Evolutionary conservation across 2,113 vertebrate genomes (phyloP).

Genomic region (Zapornia atra): DNA sequence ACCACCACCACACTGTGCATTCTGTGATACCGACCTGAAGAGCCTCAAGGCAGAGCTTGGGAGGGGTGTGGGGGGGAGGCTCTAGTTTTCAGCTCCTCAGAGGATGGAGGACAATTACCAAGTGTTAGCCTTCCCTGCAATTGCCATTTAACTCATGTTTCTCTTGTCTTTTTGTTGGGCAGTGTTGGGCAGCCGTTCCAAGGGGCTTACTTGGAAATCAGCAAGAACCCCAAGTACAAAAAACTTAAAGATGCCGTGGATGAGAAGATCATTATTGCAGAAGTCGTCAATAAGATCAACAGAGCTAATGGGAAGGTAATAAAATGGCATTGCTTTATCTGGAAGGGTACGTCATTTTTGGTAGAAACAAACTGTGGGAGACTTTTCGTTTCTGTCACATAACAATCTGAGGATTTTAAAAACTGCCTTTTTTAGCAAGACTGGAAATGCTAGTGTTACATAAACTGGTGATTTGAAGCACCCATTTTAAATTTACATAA

Average conservation of each 20-base stretch:
- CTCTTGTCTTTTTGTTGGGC: not conserved
- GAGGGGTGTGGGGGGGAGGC: no score
- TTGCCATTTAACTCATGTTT: accelerated
- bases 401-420: not conserved
- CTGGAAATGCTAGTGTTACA: not conserved
- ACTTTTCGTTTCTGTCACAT: not conserved
- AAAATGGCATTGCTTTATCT: not conserved
- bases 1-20: no score
- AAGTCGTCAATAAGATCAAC: conserved; percentile 97
- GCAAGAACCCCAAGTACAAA: conserved; percentile 96
- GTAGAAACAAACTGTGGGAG: not conserved
- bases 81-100: not conserved
- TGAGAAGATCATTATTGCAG: conserved; percentile 94
- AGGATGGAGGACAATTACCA: not conserved
- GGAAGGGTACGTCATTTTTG: not conserved
- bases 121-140: not conserved
- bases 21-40: not conserved
- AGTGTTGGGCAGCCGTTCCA: conserved; percentile 96
- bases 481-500: not conserved
- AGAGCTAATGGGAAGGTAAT: conserved; percentile 96
- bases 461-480: not conserved
- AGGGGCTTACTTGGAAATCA: conserved; percentile 96
- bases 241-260: conserved; percentile 91
- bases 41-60: no score
- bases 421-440: not conserved